These are phyloP conservation scores for Sebastes diaconus DNA, from an alignment of 2,797 vertebrate species.

Conservation along the genomic window DNA sequence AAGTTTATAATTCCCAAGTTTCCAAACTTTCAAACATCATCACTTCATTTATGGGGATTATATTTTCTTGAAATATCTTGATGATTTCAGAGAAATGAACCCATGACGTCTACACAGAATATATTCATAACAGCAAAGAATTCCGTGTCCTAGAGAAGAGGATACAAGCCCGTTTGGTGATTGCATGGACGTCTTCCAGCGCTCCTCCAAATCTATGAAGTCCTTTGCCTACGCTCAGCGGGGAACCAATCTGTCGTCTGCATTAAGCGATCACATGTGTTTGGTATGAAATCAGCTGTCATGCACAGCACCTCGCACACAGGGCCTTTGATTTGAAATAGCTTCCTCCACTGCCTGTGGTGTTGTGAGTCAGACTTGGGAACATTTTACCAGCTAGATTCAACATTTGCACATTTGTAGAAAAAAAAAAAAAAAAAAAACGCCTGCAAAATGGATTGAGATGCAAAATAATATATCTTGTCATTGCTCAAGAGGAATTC, in stretches of 20 bases:
- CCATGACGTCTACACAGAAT: background rate
- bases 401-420: background rate
- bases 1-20: too few relatives aligned
- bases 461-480: background rate
- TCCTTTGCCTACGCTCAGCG: background rate
- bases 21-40: too few relatives aligned
- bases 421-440: too few relatives aligned
- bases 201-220: background rate
- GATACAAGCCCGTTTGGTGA: background rate
- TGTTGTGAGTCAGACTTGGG: background rate
- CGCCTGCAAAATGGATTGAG: background rate
- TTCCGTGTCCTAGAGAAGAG: background rate
- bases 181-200: background rate
- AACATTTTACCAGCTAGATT: background rate
- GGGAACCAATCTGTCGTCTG: background rate
- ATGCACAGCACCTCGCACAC: background rate
- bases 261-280: background rate
- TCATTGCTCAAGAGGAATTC: background rate
- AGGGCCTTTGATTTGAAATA: slow-evolving; percentile 38
- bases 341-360: background rate
- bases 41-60: too few relatives aligned
- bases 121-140: background rate
- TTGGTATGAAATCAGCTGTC: slow-evolving; percentile 18
- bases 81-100: background rate
- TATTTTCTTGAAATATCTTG: too few relatives aligned